Conservation (phyloP, 1,140 invertebrate genomes). For the Potamilus streckersoni region DNA sequence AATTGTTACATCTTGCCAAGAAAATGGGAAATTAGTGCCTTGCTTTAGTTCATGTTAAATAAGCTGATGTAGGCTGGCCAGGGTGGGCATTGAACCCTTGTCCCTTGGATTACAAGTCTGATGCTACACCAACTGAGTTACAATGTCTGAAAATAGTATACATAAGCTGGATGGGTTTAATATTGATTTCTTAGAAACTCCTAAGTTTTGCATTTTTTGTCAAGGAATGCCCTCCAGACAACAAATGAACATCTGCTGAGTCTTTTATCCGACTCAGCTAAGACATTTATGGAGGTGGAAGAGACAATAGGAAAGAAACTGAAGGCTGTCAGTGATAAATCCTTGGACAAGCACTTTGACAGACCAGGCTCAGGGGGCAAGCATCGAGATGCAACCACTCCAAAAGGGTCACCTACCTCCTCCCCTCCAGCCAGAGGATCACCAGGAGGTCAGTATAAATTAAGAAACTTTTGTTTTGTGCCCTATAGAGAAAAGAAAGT, state of each 20-base stretch:
- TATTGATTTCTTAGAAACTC: too few relatives aligned
- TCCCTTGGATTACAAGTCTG: too few relatives aligned
- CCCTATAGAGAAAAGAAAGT: too few relatives aligned
- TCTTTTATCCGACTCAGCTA: slow-evolving; percentile 57
- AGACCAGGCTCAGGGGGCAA: slow-evolving; percentile 17
- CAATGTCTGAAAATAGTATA: too few relatives aligned
- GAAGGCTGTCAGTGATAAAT: slow-evolving; percentile 27
- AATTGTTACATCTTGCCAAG: too few relatives aligned
- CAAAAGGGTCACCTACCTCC: slow-evolving; percentile 21
- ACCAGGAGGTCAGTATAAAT: slow-evolving; percentile 15
- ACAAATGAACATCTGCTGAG: slow-evolving; percentile 61
- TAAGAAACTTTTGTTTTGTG: neutral
- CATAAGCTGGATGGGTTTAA: too few relatives aligned
- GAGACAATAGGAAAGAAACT: slow-evolving; percentile 54
- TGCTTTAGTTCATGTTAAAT: too few relatives aligned
- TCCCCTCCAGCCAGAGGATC: slow-evolving; percentile 23
- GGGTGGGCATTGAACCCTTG: too few relatives aligned
- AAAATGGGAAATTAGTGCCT: too few relatives aligned
- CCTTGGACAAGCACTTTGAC: neutral
- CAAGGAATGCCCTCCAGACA: slow-evolving; percentile 49
- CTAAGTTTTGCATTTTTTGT: neutral
- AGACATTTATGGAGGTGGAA: slow-evolving; percentile 57
- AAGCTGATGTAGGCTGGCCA: too few relatives aligned
- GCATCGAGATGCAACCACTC: slow-evolving; percentile 19
- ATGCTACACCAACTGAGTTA: too few relatives aligned